Evolutionary conservation across 1,140 invertebrate genomes (phyloP).

Genomic region (Bombus waltoni): DNA sequence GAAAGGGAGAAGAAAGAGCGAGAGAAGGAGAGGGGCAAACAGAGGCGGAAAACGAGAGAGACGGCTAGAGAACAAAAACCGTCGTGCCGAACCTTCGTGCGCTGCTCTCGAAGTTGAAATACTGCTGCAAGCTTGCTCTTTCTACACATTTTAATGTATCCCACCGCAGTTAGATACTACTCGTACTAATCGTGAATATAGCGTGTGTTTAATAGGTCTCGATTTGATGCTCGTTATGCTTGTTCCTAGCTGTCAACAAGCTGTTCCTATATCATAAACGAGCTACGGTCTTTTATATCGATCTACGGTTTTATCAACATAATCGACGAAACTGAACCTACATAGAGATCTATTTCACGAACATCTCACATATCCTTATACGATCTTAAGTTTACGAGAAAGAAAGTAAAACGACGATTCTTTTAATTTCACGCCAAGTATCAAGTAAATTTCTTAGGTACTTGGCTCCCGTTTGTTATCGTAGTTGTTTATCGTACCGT

Average conservation of each 20-base stretch:
- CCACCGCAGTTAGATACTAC: not conserved
- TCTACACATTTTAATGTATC: not conserved
- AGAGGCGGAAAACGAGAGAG: not conserved
- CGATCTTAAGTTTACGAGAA: not conserved
- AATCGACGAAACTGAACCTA: not conserved
- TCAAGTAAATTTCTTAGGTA: not conserved
- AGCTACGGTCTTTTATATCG: not conserved
- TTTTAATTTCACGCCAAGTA: not conserved
- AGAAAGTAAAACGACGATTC: no score
- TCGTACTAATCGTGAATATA: not conserved
- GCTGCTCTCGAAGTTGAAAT: conserved; percentile 15
- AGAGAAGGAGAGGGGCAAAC: not conserved
- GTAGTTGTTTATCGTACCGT: no score
- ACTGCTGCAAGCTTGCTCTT: not conserved
- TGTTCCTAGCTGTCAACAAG: not conserved
- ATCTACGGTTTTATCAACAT: not conserved
- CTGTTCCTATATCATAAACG: not conserved
- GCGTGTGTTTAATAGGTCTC: not conserved
- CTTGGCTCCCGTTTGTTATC: no score
- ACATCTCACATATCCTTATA: no score
- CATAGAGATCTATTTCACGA: not conserved
- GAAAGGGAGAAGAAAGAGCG: not conserved
- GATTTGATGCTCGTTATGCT: not conserved
- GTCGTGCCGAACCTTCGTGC: not conserved
- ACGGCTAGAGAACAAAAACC: conserved; percentile 15